Evolutionary conservation across 2,888 invertebrate genomes (phyloP).

Genomic region (Drosophila pseudotakahashii): DNA sequence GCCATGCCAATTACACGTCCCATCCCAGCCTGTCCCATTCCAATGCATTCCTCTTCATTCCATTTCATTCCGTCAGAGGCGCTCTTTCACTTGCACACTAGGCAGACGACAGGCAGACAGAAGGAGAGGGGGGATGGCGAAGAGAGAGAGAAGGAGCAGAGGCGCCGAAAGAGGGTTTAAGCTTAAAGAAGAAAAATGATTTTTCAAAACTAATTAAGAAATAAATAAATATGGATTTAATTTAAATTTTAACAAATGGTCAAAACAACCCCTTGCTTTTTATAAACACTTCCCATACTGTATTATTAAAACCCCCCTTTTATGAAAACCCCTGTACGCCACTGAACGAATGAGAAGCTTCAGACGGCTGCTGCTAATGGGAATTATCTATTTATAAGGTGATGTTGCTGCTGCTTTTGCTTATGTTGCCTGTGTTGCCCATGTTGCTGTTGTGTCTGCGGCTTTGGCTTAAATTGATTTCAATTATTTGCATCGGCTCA

Average conservation of each 20-base stretch:
- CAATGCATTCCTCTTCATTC: slow-evolving; percentile 12
- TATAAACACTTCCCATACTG: no score
- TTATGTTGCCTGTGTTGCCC: slow-evolving; percentile 13
- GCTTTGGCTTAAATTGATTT: slow-evolving; percentile 51
- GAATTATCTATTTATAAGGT: slow-evolving; percentile 47
- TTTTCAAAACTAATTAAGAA: no score
- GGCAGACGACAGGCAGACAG: slow-evolving; percentile 27
- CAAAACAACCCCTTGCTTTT: no score
- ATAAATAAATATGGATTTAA: no score
- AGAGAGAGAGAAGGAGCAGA: background rate
- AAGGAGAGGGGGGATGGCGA: background rate
- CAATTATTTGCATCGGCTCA: slow-evolving; percentile 52
- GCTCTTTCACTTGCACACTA: slow-evolving; percentile 33
- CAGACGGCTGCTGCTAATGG: slow-evolving; percentile 42
- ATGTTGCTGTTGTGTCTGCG: slow-evolving; percentile 33
- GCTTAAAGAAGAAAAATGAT: no score
- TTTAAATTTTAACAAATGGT: no score
- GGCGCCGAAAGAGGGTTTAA: background rate
- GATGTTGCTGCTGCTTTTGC: slow-evolving; percentile 30
- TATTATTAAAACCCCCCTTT: background rate
- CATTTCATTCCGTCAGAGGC: slow-evolving; percentile 21
- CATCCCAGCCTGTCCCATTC: slow-evolving; percentile 24
- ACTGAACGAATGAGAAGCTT: slow-evolving; percentile 8
- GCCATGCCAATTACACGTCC: slow-evolving; percentile 43
- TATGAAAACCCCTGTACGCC: background rate